A percentile compares a stretch with the other conserved stretches of the same genome.
Evolutionary conservation across 2,797 vertebrate species (phyloP).

Genomic region (Vespertilio murinus): DNA sequence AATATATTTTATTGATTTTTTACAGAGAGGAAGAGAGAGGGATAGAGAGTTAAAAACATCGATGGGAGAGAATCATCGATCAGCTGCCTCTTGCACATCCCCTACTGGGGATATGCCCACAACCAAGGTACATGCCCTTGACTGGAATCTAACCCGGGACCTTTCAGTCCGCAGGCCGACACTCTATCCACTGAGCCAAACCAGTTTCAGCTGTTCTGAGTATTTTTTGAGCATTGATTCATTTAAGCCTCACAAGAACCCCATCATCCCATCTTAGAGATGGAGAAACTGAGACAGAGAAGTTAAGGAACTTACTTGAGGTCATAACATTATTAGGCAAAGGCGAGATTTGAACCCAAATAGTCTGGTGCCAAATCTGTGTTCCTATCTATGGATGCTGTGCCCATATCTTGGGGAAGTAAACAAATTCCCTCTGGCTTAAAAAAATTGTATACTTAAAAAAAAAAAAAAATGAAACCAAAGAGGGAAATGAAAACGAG

Average conservation of each 20-base stretch:
- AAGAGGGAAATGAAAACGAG: neutral
- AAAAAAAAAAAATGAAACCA: neutral
- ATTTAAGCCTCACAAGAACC: neutral
- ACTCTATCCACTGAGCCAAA: too few species aligned
- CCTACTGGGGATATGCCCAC: too few species aligned
- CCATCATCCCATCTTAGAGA: neutral
- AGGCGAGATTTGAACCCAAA: neutral
- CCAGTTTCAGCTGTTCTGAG: too few species aligned
- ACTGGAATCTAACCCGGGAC: too few species aligned
- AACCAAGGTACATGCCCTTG: too few species aligned
- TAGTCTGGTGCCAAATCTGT: neutral
- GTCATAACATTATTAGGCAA: neutral
- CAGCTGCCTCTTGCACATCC: too few species aligned
- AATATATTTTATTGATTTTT: too few species aligned
- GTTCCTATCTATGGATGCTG: neutral
- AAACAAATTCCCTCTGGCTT: neutral
- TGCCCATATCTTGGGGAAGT: neutral
- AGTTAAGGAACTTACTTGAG: neutral
- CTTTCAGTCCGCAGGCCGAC: too few species aligned
- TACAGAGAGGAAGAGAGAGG: too few species aligned
- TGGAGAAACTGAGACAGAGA: neutral
- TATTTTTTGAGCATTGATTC: neutral
- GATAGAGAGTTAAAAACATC: too few species aligned
- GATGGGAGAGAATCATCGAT: too few species aligned
- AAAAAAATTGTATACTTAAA: neutral